These are phyloP conservation scores for Romanogobio albipinnatus DNA, from an alignment of 2,113 vertebrate genomes.

Conservation along the genomic window DNA sequence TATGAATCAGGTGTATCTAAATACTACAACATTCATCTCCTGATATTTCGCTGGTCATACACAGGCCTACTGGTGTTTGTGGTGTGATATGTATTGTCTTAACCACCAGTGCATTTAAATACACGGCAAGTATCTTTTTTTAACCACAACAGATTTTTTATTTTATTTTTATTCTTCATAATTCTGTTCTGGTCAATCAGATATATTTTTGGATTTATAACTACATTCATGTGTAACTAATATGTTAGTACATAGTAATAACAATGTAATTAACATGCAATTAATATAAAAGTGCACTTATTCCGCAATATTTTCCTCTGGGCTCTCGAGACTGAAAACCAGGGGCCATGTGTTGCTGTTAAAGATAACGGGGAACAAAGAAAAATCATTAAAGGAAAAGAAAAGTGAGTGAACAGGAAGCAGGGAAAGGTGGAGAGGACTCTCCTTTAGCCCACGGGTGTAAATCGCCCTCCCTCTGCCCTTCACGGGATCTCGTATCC, in stretches of 20 bases:
- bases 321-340: not conserved
- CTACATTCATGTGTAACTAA: not conserved
- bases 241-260: constrained; percentile 1
- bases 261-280: not conserved
- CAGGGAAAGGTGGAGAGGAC: constrained; percentile 30
- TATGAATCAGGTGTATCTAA: not conserved
- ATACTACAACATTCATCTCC: not conserved
- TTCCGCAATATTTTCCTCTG: not conserved
- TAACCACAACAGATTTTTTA: not conserved
- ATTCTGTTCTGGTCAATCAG: not conserved
- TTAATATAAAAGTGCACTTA: not conserved
- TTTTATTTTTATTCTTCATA: not conserved
- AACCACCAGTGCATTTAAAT: not conserved
- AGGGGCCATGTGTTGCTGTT: constrained; percentile 9
- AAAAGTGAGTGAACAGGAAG: constrained; percentile 22
- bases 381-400: not conserved
- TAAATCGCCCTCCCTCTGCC: constrained; percentile 9
- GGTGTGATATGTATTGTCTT: not conserved
- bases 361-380: constrained; percentile 9
- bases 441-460: constrained; percentile 36
- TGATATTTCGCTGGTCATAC: not conserved
- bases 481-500: constrained; percentile 31
- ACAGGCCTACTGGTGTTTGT: not conserved
- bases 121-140: not conserved
- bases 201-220: not conserved